These are phyloP conservation scores for Pandemis heparana DNA, from an alignment of 2,888 invertebrate genomes.

Conservation along the genomic window DNA sequence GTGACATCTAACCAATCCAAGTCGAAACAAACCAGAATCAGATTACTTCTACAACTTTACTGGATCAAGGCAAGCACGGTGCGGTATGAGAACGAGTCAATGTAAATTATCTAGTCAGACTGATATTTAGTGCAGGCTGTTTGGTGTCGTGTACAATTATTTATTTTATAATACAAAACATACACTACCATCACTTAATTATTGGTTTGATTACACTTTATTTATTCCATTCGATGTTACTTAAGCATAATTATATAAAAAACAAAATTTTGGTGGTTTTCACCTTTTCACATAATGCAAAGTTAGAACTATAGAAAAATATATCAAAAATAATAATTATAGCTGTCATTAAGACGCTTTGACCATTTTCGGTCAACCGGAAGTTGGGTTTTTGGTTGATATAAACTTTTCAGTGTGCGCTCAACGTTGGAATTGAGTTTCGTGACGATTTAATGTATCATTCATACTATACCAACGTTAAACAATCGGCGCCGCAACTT, in stretches of 20 bases:
- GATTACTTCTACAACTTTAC: conserved; percentile 41
- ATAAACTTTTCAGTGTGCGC: not conserved
- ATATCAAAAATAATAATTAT: too few species aligned
- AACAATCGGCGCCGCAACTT: not conserved
- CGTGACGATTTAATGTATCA: not conserved
- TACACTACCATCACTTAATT: not conserved
- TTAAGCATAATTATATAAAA: too few species aligned
- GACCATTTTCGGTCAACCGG: too few species aligned
- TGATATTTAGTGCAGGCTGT: conserved; percentile 20
- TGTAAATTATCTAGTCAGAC: conserved; percentile 33
- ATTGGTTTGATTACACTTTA: not conserved
- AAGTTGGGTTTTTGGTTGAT: too few species aligned
- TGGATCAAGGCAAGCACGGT: conserved; percentile 60
- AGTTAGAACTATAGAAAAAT: too few species aligned
- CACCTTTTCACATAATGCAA: too few species aligned
- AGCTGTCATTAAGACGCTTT: too few species aligned
- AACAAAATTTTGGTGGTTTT: too few species aligned
- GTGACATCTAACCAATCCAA: conserved; percentile 29
- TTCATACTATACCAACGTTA: not conserved
- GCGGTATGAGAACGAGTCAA: conserved; percentile 43
- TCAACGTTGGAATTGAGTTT: too few species aligned
- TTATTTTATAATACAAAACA: not conserved
- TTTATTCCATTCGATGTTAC: not conserved
- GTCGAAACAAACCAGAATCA: conserved; percentile 35
- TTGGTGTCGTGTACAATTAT: conserved; percentile 17